Conservation (phyloP, 2,888 invertebrate species). For the Atrina japonica region DNA sequence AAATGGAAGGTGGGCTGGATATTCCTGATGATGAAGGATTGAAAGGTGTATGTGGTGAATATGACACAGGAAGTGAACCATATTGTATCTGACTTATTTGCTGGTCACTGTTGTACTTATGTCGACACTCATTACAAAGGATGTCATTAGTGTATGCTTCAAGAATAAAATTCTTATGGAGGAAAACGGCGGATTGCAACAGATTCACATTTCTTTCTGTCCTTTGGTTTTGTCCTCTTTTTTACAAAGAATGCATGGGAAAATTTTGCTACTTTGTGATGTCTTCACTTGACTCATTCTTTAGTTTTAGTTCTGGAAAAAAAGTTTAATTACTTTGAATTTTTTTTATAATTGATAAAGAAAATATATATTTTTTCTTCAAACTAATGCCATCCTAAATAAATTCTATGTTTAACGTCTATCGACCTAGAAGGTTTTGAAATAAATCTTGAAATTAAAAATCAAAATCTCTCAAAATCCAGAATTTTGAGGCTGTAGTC, state of each 20-base stretch:
- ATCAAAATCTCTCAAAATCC: too few species aligned
- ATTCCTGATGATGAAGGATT: background rate
- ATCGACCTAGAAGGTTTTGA: too few species aligned
- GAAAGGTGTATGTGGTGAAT: background rate
- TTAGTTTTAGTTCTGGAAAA: too few species aligned
- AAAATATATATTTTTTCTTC: too few species aligned
- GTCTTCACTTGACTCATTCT: background rate
- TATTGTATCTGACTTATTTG: background rate
- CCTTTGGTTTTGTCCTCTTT: conserved; percentile 16
- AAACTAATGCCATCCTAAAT: too few species aligned
- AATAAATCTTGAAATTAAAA: too few species aligned
- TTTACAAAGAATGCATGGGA: conserved; percentile 8
- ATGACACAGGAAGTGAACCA: background rate
- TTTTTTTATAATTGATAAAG: too few species aligned
- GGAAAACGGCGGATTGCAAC: too few species aligned
- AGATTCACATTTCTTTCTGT: conserved; percentile 19
- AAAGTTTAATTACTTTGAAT: too few species aligned
- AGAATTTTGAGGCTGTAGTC: too few species aligned
- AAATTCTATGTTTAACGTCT: too few species aligned
- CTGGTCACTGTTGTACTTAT: conserved; percentile 1
- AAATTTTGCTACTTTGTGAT: background rate
- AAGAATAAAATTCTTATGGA: conserved; percentile 5
- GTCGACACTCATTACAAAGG: conserved; percentile 12
- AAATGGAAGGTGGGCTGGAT: conserved; percentile 19
- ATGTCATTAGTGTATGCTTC: background rate